These are phyloP conservation scores for Rhadinocentrus ornatus DNA, from an alignment of 2,797 vertebrate species.

Conservation along the genomic window DNA sequence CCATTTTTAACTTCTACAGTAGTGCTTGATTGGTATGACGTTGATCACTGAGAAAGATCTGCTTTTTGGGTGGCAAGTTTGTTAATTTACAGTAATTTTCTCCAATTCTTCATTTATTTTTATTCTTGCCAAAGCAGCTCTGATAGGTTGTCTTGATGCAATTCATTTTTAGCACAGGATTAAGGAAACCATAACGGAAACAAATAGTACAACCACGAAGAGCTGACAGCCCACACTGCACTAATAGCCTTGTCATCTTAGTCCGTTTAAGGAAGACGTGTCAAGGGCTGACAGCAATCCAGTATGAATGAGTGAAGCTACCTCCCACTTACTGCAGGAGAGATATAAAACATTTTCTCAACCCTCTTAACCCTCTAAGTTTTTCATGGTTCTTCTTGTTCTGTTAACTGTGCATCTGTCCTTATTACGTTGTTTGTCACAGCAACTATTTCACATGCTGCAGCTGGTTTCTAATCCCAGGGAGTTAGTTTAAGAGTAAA, in stretches of 20 bases:
- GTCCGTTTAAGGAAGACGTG: slow-evolving; percentile 66
- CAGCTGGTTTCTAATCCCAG: slow-evolving; percentile 38
- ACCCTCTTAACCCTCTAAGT: slow-evolving; percentile 36
- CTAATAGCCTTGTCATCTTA: slow-evolving; percentile 66
- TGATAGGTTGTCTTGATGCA: slow-evolving; percentile 14
- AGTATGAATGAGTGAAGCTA: slow-evolving; percentile 66
- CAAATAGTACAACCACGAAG: slow-evolving; percentile 33
- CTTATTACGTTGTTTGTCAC: slow-evolving; percentile 24
- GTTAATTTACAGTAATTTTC: slow-evolving; percentile 21
- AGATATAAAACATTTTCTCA: slow-evolving; percentile 47
- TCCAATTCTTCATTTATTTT: slow-evolving; percentile 32
- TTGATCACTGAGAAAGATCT: slow-evolving; percentile 26
- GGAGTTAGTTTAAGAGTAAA: slow-evolving; percentile 31
- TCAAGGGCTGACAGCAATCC: slow-evolving; percentile 67
- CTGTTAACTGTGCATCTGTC: slow-evolving; percentile 13
- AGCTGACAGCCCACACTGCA: slow-evolving; percentile 52
- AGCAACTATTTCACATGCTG: slow-evolving; percentile 17
- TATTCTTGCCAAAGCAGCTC: slow-evolving; percentile 21
- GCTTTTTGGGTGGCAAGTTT: slow-evolving; percentile 26
- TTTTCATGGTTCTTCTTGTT: slow-evolving; percentile 29
- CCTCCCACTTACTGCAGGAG: slow-evolving; percentile 66
- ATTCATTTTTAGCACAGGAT: slow-evolving; percentile 20
- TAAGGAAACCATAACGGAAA: slow-evolving; percentile 19
- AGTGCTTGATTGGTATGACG: slow-evolving; percentile 18
- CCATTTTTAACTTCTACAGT: no score